These are phyloP conservation scores for Drosophila niveifrons DNA, from an alignment of 2,888 invertebrate species.

Conservation along the genomic window DNA sequence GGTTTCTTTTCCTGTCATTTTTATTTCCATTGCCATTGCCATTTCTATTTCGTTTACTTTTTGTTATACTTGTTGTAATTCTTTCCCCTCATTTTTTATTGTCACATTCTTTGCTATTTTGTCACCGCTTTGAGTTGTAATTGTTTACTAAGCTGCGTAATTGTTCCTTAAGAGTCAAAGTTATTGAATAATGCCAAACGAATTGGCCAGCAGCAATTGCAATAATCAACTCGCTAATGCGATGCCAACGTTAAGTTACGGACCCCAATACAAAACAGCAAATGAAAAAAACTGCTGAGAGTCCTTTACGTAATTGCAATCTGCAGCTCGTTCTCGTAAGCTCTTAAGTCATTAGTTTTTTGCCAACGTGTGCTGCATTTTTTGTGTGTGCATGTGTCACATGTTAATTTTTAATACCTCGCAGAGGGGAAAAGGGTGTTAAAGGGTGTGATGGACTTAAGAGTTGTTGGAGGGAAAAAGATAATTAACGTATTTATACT, in stretches of 20 bases:
- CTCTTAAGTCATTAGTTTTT: conserved; percentile 83
- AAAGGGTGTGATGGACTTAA: not conserved
- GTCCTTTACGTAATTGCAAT: conserved; percentile 49
- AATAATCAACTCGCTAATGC: conserved; percentile 33
- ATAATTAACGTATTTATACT: no score
- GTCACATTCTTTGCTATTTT: conserved; percentile 37
- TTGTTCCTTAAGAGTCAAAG: conserved; percentile 68
- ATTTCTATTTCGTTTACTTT: conserved; percentile 12
- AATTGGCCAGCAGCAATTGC: conserved; percentile 45
- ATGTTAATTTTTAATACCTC: conserved; percentile 47
- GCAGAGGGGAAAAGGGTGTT: not conserved
- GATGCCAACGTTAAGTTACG: conserved; percentile 9
- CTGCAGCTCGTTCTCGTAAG: conserved; percentile 52
- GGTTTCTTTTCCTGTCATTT: conserved; percentile 33
- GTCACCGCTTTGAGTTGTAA: conserved; percentile 59
- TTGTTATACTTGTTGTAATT: conserved; percentile 4
- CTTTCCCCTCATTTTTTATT: conserved; percentile 17
- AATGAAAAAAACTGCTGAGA: not conserved
- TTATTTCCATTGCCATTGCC: conserved; percentile 12
- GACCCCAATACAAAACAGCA: not conserved
- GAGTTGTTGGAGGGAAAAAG: not conserved
- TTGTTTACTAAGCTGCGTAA: conserved; percentile 74
- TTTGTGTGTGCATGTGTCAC: conserved; percentile 63
- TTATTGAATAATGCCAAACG: conserved; percentile 67
- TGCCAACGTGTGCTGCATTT: conserved; percentile 61